phyloP scores from a whole-genome alignment of 2,888 invertebrate genomes.

The Acleris emargana region DNA sequence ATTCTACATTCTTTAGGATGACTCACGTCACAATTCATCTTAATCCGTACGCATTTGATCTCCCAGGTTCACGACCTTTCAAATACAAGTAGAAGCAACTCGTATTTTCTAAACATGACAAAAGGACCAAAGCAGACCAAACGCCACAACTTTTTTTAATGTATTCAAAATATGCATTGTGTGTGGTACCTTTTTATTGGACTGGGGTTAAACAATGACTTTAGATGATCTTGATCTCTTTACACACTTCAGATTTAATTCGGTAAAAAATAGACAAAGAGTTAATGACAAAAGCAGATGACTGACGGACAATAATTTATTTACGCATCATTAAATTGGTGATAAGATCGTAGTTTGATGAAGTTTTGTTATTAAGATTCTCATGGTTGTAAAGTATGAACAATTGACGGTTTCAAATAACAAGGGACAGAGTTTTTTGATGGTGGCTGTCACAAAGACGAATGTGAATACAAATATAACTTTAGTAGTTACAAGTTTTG shows the following conservation, averaged over 20 bases:
- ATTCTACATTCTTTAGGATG: conserved; percentile 51
- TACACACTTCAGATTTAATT: conserved; percentile 49
- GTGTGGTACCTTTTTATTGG: conserved; percentile 61
- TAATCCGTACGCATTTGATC: conserved; percentile 53
- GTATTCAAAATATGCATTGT: conserved; percentile 80
- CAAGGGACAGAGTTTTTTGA: conserved; percentile 11
- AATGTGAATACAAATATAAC: conserved; percentile 4
- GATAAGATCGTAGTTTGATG: conserved; percentile 64
- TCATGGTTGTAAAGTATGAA: conserved; percentile 32
- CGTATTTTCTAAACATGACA: conserved; percentile 52
- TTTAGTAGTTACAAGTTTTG: conserved; percentile 1
- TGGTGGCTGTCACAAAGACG: conserved; percentile 1
- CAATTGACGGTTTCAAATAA: conserved; percentile 9
- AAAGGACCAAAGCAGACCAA: conserved; percentile 50
- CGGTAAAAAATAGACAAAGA: conserved; percentile 50
- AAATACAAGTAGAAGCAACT: conserved; percentile 55
- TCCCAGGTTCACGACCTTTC: conserved; percentile 57
- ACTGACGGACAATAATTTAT: conserved; percentile 66
- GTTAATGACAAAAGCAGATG: conserved; percentile 46
- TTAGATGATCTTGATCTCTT: conserved; percentile 59
- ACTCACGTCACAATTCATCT: conserved; percentile 61
- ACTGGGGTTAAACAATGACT: conserved; percentile 67
- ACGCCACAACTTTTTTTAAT: conserved; percentile 71
- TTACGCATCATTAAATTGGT: conserved; percentile 70
- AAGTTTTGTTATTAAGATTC: conserved; percentile 51